These are phyloP conservation scores for Globodera ellingtonae DNA, from an alignment of 1,140 invertebrate genomes.

Conservation along the genomic window DNA sequence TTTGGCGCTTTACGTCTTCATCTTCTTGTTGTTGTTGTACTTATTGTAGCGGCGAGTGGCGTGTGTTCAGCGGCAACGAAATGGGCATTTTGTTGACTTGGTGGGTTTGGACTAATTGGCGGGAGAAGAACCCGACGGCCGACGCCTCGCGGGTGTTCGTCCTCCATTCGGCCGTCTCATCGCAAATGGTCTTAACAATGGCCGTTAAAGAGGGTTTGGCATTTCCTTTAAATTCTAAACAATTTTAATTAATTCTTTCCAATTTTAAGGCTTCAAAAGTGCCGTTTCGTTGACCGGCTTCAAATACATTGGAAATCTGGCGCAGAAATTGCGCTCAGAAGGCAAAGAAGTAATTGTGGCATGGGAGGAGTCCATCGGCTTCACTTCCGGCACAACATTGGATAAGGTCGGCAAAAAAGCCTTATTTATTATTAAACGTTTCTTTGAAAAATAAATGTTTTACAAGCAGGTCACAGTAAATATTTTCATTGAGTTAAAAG, in stretches of 20 bases:
- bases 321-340: conserved; percentile 73
- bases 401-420: conserved; percentile 74
- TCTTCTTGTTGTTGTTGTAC: background rate
- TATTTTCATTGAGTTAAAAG: no score
- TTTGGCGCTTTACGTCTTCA: conserved; percentile 18
- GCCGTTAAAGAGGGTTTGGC: conserved; percentile 78
- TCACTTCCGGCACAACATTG: conserved; percentile 84
- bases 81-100: conserved; percentile 90
- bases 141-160: conserved; percentile 70
- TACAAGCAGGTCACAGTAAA: no score
- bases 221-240: conserved; percentile 68
- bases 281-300: conserved; percentile 96
- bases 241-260: conserved; percentile 13
- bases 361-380: conserved; percentile 81
- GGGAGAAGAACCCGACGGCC: conserved; percentile 54
- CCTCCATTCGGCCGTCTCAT: conserved; percentile 92
- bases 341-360: conserved; percentile 79
- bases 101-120: conserved; percentile 79
- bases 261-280: conserved; percentile 56
- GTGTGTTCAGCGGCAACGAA: conserved; percentile 93
- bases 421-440: no score
- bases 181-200: conserved; percentile 88
- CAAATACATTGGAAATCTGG: conserved; percentile 97
- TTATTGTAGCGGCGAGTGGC: conserved; percentile 76
- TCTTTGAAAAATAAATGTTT: no score